Evolutionary conservation across 2,888 invertebrate species (phyloP).

Genomic region (Agriopis leucophaearia): DNA sequence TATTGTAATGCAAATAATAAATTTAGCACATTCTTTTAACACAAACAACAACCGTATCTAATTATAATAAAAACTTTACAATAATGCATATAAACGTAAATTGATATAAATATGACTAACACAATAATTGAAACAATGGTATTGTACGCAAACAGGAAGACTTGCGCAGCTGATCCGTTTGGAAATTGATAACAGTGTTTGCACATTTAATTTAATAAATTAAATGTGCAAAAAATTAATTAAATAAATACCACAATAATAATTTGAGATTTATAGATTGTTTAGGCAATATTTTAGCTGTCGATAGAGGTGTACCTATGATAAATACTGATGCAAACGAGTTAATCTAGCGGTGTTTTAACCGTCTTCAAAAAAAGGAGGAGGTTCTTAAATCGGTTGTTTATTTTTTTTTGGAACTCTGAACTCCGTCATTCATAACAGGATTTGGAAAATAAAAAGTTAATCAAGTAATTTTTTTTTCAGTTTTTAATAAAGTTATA

Average conservation of each 20-base stretch:
- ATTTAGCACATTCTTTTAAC: not conserved
- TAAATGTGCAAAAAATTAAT: no score
- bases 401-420: no score
- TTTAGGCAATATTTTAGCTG: no score
- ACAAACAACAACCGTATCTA: not conserved
- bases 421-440: no score
- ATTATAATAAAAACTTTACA: not conserved
- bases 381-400: no score
- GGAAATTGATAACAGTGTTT: conserved; percentile 36
- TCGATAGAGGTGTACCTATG: no score
- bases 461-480: not conserved
- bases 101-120: conserved; percentile 20
- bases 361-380: no score
- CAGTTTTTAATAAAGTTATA: not conserved
- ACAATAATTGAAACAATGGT: conserved; percentile 7
- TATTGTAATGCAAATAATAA: not conserved
- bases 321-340: no score
- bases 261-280: no score
- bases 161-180: conserved; percentile 32
- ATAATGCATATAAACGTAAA: conserved; percentile 7
- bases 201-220: not conserved
- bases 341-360: no score
- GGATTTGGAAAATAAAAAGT: no score
- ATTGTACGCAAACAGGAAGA: conserved; percentile 40
- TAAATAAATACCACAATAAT: no score